phyloP scores from a whole-genome alignment of 2,888 invertebrate genomes.

The Drosophila parthenogenetica region DNA sequence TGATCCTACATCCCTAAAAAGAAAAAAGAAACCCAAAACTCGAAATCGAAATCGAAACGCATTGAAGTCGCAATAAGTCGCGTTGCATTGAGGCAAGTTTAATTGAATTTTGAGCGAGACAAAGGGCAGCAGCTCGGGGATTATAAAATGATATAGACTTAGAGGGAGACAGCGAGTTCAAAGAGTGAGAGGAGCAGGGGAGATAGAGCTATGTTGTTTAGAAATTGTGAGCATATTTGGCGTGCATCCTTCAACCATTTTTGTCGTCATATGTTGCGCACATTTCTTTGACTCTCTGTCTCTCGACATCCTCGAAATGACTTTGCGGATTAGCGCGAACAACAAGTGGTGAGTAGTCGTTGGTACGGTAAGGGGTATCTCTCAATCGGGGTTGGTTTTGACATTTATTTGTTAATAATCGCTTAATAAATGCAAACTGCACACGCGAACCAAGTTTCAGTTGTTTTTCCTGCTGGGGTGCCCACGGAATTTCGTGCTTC shows the following conservation, averaged over 20 bases:
- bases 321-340: slow-evolving; percentile 79
- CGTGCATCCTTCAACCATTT: slow-evolving; percentile 43
- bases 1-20: background rate
- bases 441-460: slow-evolving; percentile 31
- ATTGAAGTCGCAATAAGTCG: slow-evolving; percentile 25
- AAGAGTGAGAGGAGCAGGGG: no score
- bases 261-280: slow-evolving; percentile 78
- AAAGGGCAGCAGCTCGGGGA: slow-evolving; percentile 65
- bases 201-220: no score
- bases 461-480: slow-evolving; percentile 7
- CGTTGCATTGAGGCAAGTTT: slow-evolving; percentile 48
- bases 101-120: slow-evolving; percentile 70
- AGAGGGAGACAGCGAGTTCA: no score
- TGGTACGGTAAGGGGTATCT: background rate
- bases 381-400: slow-evolving; percentile 38
- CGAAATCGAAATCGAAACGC: slow-evolving; percentile 4
- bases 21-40: background rate
- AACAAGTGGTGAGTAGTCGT: background rate
- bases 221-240: slow-evolving; percentile 82
- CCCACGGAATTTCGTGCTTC: background rate
- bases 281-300: slow-evolving; percentile 51
- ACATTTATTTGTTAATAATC: slow-evolving; percentile 82
- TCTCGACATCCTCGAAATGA: slow-evolving; percentile 63
- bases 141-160: slow-evolving; percentile 63
- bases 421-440: slow-evolving; percentile 83